phyloP scores from a whole-genome alignment of 2,113 vertebrate species.

The Tretioscincus oriximinensis region DNA sequence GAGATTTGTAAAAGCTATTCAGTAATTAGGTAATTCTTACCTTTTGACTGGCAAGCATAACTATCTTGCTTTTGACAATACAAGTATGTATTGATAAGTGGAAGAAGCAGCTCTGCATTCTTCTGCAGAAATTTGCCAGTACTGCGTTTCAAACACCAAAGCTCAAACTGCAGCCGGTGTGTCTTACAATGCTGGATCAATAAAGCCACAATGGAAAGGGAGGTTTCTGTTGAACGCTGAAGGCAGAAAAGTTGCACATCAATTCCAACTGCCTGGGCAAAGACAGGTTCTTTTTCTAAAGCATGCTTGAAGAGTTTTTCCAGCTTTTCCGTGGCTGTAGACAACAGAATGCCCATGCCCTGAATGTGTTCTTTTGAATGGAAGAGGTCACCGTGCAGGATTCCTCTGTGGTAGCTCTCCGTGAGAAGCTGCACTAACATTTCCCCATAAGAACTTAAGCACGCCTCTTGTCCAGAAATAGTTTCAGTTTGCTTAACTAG shows the following conservation, averaged over 20 bases:
- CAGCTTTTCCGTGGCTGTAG: conserved; percentile 70
- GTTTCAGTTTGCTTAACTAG: conserved; percentile 40
- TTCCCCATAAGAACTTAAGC: conserved; percentile 78
- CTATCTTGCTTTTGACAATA: conserved; percentile 53
- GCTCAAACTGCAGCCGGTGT: conserved; percentile 85
- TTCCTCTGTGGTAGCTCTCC: conserved; percentile 51
- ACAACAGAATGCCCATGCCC: conserved; percentile 77
- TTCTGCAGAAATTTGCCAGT: conserved; percentile 60
- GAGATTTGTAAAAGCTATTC: background rate
- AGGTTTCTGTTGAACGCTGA: conserved; percentile 40
- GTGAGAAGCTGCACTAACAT: conserved; percentile 80
- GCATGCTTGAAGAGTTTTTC: conserved; percentile 76
- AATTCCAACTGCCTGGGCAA: conserved; percentile 66
- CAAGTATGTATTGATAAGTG: conserved; percentile 78
- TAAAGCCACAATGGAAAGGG: conserved; percentile 65
- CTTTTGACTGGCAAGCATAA: conserved; percentile 57
- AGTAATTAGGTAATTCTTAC: conserved; percentile 50
- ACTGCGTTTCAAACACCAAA: conserved; percentile 79
- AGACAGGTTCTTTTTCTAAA: conserved; percentile 73
- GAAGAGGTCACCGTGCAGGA: conserved; percentile 52
- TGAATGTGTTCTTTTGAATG: conserved; percentile 76
- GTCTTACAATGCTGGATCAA: conserved; percentile 79
- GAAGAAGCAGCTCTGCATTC: conserved; percentile 69
- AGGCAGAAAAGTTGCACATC: conserved; percentile 83
- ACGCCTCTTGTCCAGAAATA: conserved; percentile 24